Base-by-base conservation (phyloP, 2,888 invertebrate species). In the Galerucella pusilla region DNA sequence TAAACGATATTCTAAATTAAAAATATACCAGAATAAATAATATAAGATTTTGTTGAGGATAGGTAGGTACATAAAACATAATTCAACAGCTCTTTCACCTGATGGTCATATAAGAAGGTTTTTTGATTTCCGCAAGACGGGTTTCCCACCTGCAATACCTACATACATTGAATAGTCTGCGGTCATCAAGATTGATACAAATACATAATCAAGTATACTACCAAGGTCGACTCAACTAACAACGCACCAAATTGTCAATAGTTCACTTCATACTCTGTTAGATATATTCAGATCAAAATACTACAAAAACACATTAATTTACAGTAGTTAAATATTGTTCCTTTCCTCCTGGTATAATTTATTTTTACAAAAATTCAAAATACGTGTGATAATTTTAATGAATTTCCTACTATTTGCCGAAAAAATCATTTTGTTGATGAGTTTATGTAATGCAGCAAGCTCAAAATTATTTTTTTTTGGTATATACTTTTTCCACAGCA, bases 151-250 rank as follows among this genome's bases (percentile, higher is more conserved):
- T 61, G 60, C 25, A 54, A 68, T n/a, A n/a, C n/a, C n/a, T 35
- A 25, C 9, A 64, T 16, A 14, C 16, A 42, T 63, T 63, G 42
- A 63, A 45, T 16, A 5, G 59, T 42, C 49, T 60, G 20, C 9
- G 49, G 20, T 25, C 61, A 69, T 61, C 46, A 16, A 69, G n/a
- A 46, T 61, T 35, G 12, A 49, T 61, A 59, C 46, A 52, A 20
- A 14, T 67, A 28, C 52, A 52, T 14, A 46, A 35, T 63, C 63
- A 42, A 25, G 54, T 63, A 64, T 64, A 63, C 14, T 35, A n/a
- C 52, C 64, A 54, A 71, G 71, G 71, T 28, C 71, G 71, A 64
- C 64, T 63, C 64, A 64, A 64, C 70, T 54, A 64, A 54, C 42
- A 63, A 42, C 42, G n/a, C 14, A 42, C 63, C n/a, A 25, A 20